These are phyloP conservation scores for Camelus bactrianus DNA, from an alignment of 2,113 vertebrate genomes.

Conservation along the genomic window DNA sequence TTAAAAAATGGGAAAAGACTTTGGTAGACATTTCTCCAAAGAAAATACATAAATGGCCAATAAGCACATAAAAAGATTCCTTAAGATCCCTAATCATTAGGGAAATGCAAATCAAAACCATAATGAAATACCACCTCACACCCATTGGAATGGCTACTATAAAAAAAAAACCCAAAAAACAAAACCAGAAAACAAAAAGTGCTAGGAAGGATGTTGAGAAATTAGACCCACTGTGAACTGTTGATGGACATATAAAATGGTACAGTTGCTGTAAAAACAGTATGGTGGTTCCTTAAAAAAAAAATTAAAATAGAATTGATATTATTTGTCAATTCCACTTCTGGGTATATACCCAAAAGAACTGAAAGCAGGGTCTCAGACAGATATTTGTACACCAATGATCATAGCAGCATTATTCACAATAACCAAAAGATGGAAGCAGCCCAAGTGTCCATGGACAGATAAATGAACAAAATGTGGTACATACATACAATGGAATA, in stretches of 20 bases:
- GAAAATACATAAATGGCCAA: neutral
- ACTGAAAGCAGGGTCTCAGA: neutral
- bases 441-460: neutral
- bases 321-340: neutral
- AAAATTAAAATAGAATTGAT: neutral
- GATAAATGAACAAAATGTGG: neutral
- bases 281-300: neutral
- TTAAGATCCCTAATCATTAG: neutral
- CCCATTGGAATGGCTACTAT: neutral
- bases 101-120: slow-evolving; percentile 9
- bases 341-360: neutral
- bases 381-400: neutral
- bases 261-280: neutral
- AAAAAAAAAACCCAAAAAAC: neutral
- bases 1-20: neutral
- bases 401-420: neutral
- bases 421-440: neutral
- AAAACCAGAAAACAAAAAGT: neutral
- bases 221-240: neutral
- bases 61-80: neutral
- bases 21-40: neutral
- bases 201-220: neutral
- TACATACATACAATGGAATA: neutral
- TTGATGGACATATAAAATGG: neutral
- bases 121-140: neutral